phyloP scores from a whole-genome alignment of 35 echinoderm and acorn worm genomes.

The Heliocidaris tuberculata region DNA sequence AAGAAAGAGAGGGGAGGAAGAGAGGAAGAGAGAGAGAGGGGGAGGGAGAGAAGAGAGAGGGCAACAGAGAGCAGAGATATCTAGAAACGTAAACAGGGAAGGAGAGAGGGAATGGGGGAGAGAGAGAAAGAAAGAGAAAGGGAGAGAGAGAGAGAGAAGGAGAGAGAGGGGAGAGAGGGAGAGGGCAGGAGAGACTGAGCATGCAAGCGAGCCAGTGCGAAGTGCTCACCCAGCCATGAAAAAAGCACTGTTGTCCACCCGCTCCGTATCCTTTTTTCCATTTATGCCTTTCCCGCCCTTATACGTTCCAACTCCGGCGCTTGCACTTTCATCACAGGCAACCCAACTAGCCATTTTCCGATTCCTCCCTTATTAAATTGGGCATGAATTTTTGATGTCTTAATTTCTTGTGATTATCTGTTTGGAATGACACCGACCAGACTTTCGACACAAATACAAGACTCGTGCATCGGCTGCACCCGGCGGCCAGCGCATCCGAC shows the following conservation, averaged over 20 bases:
- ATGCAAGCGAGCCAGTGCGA: neutral
- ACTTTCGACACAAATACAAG: neutral
- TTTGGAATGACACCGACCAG: neutral
- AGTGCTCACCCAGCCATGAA: neutral
- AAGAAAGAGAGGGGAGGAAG: neutral
- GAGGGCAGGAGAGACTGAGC: neutral
- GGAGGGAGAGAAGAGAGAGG: neutral
- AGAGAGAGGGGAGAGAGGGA: too few relatives aligned
- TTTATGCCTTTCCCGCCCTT: neutral
- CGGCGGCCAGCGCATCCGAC: neutral
- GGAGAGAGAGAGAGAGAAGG: neutral
- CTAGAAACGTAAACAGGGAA: neutral
- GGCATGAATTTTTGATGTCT: slow-evolving; percentile 17
- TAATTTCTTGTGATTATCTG: slow-evolving; percentile 18
- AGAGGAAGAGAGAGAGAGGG: neutral
- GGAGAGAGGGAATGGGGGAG: neutral
- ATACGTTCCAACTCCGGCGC: neutral
- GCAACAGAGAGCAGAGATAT: neutral
- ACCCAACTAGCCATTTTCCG: neutral
- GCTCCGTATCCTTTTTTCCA: neutral
- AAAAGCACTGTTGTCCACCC: neutral
- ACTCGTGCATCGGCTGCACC: neutral
- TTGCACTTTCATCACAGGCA: neutral
- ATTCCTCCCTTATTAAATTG: slow-evolving; percentile 17
- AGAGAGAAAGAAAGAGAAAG: neutral